Base-by-base conservation (phyloP, 2,113 vertebrate species). In the Lasiurus borealis region DNA sequence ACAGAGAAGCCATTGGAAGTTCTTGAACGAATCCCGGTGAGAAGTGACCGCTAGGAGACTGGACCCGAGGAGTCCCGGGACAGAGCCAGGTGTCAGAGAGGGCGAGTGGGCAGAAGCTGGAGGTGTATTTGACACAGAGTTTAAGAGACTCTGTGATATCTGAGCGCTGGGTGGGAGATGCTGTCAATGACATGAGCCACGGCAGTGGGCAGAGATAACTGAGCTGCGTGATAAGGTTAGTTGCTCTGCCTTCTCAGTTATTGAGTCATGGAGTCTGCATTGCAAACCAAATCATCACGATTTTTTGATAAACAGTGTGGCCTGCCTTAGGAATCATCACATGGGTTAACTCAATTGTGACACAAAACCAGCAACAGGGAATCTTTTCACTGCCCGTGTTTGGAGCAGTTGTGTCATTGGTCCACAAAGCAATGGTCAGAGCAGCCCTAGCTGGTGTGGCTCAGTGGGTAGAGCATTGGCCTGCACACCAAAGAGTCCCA, bases 21-120 rank as follows among this genome's bases (percentile, higher is more conserved):
- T 91, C 54, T 85, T 77, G 27, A 25, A 92, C 82, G 57, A 92
- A 23, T 81, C 46, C 29, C 54, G 31, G 11, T 90, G 59, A 88
- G 72, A 77, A 73, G 4, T 50, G 31, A 44, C 23, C 82, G 34
- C 12, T 44, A 19, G 69, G 59, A 23, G 59, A 59, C 48, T 69
- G 52, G 25, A 3, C 57, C 64, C 11, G 5, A 54, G n/a, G 19
- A 13, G 48, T 48, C 57, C 44, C 87, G 25, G 21, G 13, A 27
- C 8, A 84, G 69, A 91, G 84, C 59, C 89, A 84, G 92, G 69
- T 46, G 19, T 66, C n/a, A 1, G 3, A 69, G 12, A 85, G 5
- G 16, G 76, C 89, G 14, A 23, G 31, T 73, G 12, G 1, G 18
- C 19, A 62, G 46, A 34, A 54, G 48, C 3, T 15, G 31, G 31